phyloP scores from a whole-genome alignment of 1,140 invertebrate species.

The Microplitis demolitor region DNA sequence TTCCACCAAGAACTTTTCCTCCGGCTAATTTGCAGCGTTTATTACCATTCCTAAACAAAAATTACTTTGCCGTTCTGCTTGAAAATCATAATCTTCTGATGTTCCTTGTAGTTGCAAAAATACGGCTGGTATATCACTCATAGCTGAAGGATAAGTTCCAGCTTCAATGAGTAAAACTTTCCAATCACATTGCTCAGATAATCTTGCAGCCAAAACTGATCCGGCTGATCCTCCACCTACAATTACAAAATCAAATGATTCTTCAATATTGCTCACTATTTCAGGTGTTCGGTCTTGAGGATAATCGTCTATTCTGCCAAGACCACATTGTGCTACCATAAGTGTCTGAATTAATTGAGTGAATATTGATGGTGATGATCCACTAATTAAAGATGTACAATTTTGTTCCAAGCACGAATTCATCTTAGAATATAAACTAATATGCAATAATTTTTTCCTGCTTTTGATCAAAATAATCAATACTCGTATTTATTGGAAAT shows the following conservation, averaged over 20 bases:
- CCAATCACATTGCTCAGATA: conserved; percentile 63
- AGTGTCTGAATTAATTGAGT: conserved; percentile 59
- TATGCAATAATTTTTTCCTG: too few relatives aligned
- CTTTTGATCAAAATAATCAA: too few relatives aligned
- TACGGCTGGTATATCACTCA: conserved; percentile 62
- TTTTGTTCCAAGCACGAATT: too few relatives aligned
- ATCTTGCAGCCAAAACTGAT: conserved; percentile 68
- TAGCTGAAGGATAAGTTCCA: conserved; percentile 56
- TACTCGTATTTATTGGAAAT: too few relatives aligned
- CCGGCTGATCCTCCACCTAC: conserved; percentile 73
- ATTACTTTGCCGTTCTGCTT: conserved; percentile 64
- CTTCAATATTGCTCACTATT: conserved; percentile 46
- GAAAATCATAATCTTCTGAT: conserved; percentile 70
- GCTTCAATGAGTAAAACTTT: conserved; percentile 67
- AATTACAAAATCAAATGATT: conserved; percentile 63
- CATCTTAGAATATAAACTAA: too few relatives aligned
- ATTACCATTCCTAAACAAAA: conserved; percentile 61
- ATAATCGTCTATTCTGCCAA: conserved; percentile 43
- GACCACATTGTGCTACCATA: conserved; percentile 62
- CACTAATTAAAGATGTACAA: too few relatives aligned
- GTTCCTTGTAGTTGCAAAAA: conserved; percentile 60
- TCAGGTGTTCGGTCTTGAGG: conserved; percentile 62
- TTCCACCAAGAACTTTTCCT: conserved; percentile 77
- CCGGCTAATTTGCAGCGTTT: conserved; percentile 69
- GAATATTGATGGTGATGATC: conserved; percentile 37